Evolutionary conservation across 2,113 vertebrate genomes (phyloP).

Genomic region (Microtus montanus): DNA sequence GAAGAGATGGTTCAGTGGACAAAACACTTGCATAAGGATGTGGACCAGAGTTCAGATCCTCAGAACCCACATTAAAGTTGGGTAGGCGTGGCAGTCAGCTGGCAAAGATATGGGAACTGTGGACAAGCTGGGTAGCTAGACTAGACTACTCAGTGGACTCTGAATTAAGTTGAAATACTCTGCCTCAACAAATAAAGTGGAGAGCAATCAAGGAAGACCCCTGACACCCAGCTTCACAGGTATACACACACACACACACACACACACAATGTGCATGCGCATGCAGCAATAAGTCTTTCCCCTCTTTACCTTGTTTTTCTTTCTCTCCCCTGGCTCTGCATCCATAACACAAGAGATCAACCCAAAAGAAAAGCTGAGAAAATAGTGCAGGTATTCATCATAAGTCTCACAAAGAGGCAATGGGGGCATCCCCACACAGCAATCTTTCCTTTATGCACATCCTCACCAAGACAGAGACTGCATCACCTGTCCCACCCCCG

Average conservation of each 20-base stretch:
- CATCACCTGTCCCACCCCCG: not conserved
- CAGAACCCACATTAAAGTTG: not conserved
- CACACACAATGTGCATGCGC: not conserved
- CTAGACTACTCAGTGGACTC: not conserved
- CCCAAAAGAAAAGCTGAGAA: not conserved
- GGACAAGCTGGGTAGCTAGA: not conserved
- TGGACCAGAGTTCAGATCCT: not conserved
- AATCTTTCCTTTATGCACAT: not conserved
- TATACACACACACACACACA: not conserved
- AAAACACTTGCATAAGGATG: not conserved
- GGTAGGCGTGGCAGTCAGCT: not conserved
- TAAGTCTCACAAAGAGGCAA: not conserved
- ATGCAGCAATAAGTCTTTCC: not conserved
- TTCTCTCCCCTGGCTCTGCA: not conserved
- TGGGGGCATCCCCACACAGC: not conserved
- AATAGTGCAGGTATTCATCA: not conserved
- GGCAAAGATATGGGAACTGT: not conserved
- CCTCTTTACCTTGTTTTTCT: not conserved
- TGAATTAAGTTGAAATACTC: not conserved
- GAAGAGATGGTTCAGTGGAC: too few species aligned
- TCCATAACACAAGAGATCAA: not conserved
- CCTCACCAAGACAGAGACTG: not conserved
- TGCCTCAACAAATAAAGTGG: not conserved
- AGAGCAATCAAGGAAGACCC: not conserved
- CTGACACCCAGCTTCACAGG: not conserved